A percentile compares a stretch with the other conserved stretches of the same genome.
These are phyloP conservation scores for Sinella curviseta DNA, from an alignment of 1,140 invertebrate species.

Conservation along the genomic window DNA sequence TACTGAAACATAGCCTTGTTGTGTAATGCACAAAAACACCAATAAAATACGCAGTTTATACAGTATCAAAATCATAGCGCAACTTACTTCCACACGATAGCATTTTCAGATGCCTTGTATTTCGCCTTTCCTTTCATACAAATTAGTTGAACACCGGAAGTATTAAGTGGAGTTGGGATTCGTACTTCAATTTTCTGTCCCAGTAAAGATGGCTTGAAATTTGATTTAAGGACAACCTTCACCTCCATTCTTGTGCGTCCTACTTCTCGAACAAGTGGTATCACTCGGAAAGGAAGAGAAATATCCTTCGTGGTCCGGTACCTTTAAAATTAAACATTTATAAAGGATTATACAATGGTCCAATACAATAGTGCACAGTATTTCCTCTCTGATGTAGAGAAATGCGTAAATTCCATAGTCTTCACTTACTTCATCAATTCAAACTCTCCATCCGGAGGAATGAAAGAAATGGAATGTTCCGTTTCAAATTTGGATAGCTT, in stretches of 20 bases:
- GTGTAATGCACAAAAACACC: no score
- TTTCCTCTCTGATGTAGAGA: not conserved
- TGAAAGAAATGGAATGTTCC: constrained; percentile 99
- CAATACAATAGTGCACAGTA: not conserved
- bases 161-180: constrained; percentile 98
- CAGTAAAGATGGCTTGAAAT: constrained; percentile 96
- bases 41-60: not conserved
- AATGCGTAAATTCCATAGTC: no score
- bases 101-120: constrained; percentile 99
- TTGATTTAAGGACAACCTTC: constrained; percentile 98
- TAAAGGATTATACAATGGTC: not conserved
- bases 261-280: constrained; percentile 95
- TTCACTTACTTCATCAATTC: constrained; percentile 90
- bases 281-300: constrained; percentile 97
- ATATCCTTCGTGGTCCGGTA: constrained; percentile 99
- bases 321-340: constrained; percentile 58
- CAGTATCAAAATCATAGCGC: not conserved
- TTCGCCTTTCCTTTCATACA: constrained; percentile 99
- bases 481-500: constrained; percentile 99
- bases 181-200: constrained; percentile 99
- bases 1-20: constrained; percentile 9
- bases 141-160: constrained; percentile 96
- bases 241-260: constrained; percentile 99
- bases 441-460: constrained; percentile 99
- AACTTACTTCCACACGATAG: constrained; percentile 98